Percentiles rank a stretch among this genome's conserved stretches.
Conservation (phyloP, 2,797 vertebrate genomes). For the Rhinoraja longicauda region DNA sequence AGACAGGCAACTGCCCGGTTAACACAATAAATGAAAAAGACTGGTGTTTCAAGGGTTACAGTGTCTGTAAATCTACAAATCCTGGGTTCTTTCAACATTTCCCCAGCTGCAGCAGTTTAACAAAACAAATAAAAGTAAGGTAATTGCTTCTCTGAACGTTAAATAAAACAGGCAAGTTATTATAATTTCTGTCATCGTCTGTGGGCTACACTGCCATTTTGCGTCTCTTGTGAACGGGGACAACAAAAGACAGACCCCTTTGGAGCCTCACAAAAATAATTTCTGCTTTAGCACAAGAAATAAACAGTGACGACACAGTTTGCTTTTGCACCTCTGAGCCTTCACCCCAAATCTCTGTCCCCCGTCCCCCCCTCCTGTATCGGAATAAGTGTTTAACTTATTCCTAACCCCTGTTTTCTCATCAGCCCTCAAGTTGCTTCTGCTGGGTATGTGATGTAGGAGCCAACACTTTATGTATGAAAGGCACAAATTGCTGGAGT, state of each 20-base stretch:
- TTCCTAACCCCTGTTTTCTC: neutral
- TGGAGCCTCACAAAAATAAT: neutral
- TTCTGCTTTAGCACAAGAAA: neutral
- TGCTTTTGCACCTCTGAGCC: neutral
- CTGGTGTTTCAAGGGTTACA: neutral
- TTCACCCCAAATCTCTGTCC: neutral
- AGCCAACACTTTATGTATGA: neutral
- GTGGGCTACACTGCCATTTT: neutral
- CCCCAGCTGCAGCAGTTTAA: neutral
- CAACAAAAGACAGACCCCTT: neutral
- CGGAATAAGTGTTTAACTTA: neutral
- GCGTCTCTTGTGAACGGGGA: neutral
- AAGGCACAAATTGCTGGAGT: too few relatives aligned
- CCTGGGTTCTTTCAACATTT: neutral
- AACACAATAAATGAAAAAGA: conserved; percentile 14
- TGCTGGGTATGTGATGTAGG: too few relatives aligned
- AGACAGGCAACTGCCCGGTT: neutral
- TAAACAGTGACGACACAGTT: neutral
- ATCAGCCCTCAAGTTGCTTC: neutral
- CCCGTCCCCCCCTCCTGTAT: neutral
- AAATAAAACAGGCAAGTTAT: neutral
- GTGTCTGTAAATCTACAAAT: neutral
- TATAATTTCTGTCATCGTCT: conserved; percentile 20
- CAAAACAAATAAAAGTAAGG: neutral
- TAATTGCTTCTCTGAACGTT: conserved; percentile 30